Evolutionary conservation across 2,113 vertebrate genomes (phyloP).

Genomic region (Catagonus wagneri): DNA sequence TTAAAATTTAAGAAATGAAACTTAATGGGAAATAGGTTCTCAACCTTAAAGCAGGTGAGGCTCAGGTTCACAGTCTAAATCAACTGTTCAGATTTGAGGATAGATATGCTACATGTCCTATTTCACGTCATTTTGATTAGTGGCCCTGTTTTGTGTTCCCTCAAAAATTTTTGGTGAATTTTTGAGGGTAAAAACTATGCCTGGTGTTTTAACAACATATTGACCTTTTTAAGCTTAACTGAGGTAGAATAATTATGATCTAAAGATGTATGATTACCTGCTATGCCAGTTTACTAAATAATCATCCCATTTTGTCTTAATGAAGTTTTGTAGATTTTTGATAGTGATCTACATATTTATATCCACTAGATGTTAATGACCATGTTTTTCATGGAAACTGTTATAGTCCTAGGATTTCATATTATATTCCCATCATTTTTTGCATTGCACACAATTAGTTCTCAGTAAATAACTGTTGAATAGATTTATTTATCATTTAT

Average conservation of each 20-base stretch:
- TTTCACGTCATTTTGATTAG: not conserved
- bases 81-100: not conserved
- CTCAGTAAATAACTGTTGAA: not conserved
- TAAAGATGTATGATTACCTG: not conserved
- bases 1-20: constrained; percentile 43
- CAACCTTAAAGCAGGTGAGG: not conserved
- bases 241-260: not conserved
- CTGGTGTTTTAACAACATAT: not conserved
- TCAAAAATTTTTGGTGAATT: not conserved
- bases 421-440: not conserved
- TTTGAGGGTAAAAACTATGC: not conserved
- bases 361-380: not conserved
- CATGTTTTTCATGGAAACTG: not conserved
- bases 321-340: not conserved
- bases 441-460: not conserved
- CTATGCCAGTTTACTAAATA: not conserved
- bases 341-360: not conserved
- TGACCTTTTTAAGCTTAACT: not conserved
- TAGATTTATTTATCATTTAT: not conserved
- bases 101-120: not conserved
- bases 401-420: not conserved
- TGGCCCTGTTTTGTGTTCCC: not conserved
- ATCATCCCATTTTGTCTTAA: not conserved
- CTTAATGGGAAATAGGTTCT: not conserved
- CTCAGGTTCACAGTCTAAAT: not conserved